Base-by-base conservation (phyloP, 2,113 vertebrate genomes). In the Leptosomus discolor region DNA sequence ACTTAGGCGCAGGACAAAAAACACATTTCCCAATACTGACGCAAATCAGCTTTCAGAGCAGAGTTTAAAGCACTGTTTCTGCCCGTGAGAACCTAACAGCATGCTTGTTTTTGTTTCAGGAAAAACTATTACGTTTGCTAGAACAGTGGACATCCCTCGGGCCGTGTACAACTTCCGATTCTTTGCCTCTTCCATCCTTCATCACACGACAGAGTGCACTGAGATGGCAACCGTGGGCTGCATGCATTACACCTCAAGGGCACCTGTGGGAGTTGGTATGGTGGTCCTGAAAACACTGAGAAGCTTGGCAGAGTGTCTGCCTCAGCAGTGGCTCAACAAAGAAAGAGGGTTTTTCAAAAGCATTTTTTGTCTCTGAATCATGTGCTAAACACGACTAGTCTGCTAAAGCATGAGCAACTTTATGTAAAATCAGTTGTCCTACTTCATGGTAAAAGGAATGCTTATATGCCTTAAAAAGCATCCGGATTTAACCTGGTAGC, bases 221-320 rank as follows among this genome's bases (percentile, higher is more conserved):
- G 98, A 99, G 94, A 98, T 99, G 99, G 98, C 99, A 83, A 85
- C 98, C 85, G 6, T 98, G 96, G 98, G 97, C 96, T 99, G 99
- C n/a, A 45, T 99, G 94, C 98, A 99, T 97, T 99, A 99, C 96
- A 99, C 99, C 1, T 85, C 98, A 13, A 98, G 99, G 88, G 92
- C 97, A 37, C 99, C 99, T 0, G 98, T 99, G 94, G 99, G 99
- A 94, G 98, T 99, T 20, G 99, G 99, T 99, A 98, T 97, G 99
- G 88, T 76, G 53, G 21, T 78, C 34, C 23, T 15, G 30, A 61
- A n/a, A 26, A 16, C 1, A 1, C 56, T 50, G 41, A 22, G 37
- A 43, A 85, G 20, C 51, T 84, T 60, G 60, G 27, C 60, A 64
- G 50, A 15, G 15, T 17, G 29, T 45, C 51, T 84, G 32, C 32